Base-by-base conservation (phyloP, 2,888 invertebrate genomes). In the Protophormia terraenovae region DNA sequence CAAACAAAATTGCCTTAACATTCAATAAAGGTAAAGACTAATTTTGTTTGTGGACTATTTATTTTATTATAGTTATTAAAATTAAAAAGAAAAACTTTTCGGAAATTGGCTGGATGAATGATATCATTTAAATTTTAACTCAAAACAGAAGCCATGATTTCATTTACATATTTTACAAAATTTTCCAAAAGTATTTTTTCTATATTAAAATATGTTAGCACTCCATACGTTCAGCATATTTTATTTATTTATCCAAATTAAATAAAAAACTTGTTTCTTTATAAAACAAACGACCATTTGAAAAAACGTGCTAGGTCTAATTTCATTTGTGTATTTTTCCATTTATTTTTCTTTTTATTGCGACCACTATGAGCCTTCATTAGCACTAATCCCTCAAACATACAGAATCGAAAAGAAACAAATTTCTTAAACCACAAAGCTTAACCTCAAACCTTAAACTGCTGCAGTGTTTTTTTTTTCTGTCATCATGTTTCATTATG, bases 331-430 rank as follows among this genome's bases (percentile, higher is more conserved):
- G n/a, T 55, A 8, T 47, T 47, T 50, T 27, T 27, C 8, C n/a
- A 22, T 45, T 41, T 45, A 6, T 27, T 55, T 73, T 6, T 38
- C 3, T 16, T 62, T 32, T 27, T 19, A 7, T 32, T 16, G n/a
- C 5, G 14, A 41, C 45, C 29, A 47, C 29, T 66, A 1, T 41
- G 24, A 72, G 45, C 64, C 72, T 45, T 80, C 79, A 72, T 80
- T 80, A 80, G 64, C 72, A 72, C 45, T 72, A 80, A 80, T 72
- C 79, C 72, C 55, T 66, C 64, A 64, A 72, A 72, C 45, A 72
- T 72, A 66, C 24, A 22, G 41, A 64, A 41, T 27, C 6, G 1
- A 45, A 60, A 47, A 50, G 29, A 32, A 67, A 77, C 45, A 79
- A 71, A 79, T 27, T 79, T 66, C 45, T 10, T 53, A 66, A 45